Conservation (phyloP, 2,888 invertebrate species). For the Diarsia rubi region DNA sequence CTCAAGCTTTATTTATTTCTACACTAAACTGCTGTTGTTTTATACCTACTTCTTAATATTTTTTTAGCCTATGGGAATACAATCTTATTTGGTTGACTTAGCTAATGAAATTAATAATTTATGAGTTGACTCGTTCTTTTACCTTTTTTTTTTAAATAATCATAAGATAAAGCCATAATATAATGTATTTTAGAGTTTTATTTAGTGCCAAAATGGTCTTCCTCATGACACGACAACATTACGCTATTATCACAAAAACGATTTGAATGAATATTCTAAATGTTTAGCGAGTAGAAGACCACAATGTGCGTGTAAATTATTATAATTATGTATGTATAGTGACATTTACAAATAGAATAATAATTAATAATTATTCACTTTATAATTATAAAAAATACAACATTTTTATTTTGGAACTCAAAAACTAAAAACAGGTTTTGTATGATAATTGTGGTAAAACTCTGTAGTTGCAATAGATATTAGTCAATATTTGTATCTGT, state of each 20-base stretch:
- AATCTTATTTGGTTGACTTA: conserved; percentile 52
- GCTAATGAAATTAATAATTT: conserved; percentile 48
- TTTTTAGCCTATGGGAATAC: conserved; percentile 49
- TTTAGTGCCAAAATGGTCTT: conserved; percentile 61
- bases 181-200: conserved; percentile 33
- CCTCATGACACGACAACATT: conserved; percentile 19
- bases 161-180: conserved; percentile 49
- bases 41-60: conserved; percentile 15
- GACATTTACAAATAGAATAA: conserved; percentile 24
- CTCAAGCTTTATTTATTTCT: background rate
- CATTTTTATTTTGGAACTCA: conserved; percentile 12
- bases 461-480: conserved; percentile 43
- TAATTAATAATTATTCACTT: conserved; percentile 34
- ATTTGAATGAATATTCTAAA: conserved; percentile 53
- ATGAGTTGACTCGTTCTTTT: conserved; percentile 40
- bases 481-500: conserved; percentile 45
- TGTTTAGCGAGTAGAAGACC: conserved; percentile 29
- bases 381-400: background rate
- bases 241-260: conserved; percentile 23
- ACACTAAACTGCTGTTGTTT: conserved; percentile 18
- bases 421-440: conserved; percentile 30
- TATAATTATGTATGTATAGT: conserved; percentile 33
- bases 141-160: conserved; percentile 13
- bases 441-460: conserved; percentile 24
- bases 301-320: conserved; percentile 19